These are phyloP conservation scores for Labeo rohita DNA, from an alignment of 2,113 vertebrate species.

Conservation along the genomic window DNA sequence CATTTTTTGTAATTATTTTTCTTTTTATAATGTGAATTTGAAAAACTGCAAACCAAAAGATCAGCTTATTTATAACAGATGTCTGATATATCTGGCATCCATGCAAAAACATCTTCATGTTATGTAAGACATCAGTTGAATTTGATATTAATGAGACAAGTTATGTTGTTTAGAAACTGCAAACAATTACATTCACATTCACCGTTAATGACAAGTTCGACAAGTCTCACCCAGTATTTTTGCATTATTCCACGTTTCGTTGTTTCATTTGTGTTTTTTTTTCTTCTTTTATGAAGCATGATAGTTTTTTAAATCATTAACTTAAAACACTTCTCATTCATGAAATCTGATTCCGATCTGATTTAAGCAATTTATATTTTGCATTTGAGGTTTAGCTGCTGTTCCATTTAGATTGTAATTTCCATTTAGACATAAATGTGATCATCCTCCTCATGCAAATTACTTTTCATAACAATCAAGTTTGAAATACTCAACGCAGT, in stretches of 20 bases:
- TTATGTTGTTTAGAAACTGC: slow-evolving; percentile 1
- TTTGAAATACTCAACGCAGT: not conserved
- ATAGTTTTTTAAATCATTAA: not conserved
- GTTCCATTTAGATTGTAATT: not conserved
- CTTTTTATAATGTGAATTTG: not conserved
- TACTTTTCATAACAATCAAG: not conserved
- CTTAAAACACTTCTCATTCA: not conserved
- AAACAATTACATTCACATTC: not conserved
- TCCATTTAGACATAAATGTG: not conserved
- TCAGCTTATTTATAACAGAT: slow-evolving; percentile 2
- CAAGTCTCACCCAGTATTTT: not conserved
- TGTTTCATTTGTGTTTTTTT: not conserved
- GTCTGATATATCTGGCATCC: not conserved
- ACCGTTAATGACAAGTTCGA: not conserved
- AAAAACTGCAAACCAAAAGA: not conserved
- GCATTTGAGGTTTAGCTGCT: not conserved
- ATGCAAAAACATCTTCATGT: not conserved
- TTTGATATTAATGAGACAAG: not conserved
- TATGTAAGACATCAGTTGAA: not conserved
- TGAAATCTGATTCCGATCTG: not conserved
- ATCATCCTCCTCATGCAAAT: not conserved
- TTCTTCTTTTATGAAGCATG: not conserved
- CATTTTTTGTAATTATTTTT: not conserved
- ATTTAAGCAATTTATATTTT: not conserved
- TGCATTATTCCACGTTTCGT: not conserved